Base-by-base conservation (phyloP, 2,113 vertebrate species). In the Chloroceryle aenea region DNA sequence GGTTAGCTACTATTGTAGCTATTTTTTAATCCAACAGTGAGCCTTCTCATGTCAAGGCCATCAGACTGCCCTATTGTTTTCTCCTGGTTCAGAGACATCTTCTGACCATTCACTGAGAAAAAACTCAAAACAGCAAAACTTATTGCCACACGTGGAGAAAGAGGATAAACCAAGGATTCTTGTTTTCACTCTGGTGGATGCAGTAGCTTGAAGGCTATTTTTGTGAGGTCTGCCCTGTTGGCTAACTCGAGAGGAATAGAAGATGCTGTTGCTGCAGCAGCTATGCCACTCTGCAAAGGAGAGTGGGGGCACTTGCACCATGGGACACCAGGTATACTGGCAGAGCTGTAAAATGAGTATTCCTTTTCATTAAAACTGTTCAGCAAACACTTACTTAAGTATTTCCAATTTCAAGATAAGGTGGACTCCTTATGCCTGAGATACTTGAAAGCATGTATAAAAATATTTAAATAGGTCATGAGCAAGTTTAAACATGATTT, bases 271-370 rank as follows among this genome's bases (percentile, higher is more conserved):
- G 55, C 53, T 64, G 30, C 48, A 73, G 47, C 36, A 79, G 71
- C 29, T 56, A 73, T 36, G 11, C 16, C 22, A 40, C 27, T 12
- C 53, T 53, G 12, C 38, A 72, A 40, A 89, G 50, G 16, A 66
- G 4, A 0, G 0, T 4, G 15, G 25, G 6, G 25, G 7, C 27
- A 25, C 30, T 32, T 47, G 55, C 52, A 27, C 23, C 0, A 0
- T 7, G 17, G 12, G 5, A 42, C 42, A 43, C 12, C 30, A 56
- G 26, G 12, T 15, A 55, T 4, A 19, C 20, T 25, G 25, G 27
- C 20, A 43, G 29, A 63, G 36, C 40, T 45, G 47, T 32, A 26
- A 67, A 78, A 30, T 9, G 23, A 59, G 12, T 19, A 20, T n/a
- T 84, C 67, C 63, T 56, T 48, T 90, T 48, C 17, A 43, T 4